A percentile compares a stretch with the other conserved stretches of the same genome.
Conservation (phyloP, 2,113 vertebrate genomes). For the Charina bottae region DNA sequence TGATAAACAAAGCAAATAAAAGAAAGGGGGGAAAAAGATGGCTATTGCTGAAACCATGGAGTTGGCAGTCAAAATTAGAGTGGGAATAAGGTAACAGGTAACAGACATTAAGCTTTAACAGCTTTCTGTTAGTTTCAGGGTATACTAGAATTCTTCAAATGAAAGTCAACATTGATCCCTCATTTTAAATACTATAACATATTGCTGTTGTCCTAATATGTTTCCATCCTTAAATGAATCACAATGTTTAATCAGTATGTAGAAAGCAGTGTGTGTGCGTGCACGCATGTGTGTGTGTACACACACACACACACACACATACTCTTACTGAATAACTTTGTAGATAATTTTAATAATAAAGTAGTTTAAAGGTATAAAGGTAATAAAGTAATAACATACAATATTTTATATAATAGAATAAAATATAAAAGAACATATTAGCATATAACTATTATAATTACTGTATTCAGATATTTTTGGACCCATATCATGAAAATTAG, state of each 20-base stretch:
- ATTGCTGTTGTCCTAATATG: too few species aligned
- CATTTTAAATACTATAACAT: neutral
- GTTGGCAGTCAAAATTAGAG: neutral
- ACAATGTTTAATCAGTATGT: too few species aligned
- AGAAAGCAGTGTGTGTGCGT: too few species aligned
- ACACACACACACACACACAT: neutral
- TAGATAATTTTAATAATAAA: neutral
- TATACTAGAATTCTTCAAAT: neutral
- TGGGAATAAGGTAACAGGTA: neutral
- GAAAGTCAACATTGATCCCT: neutral
- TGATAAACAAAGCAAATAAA: neutral
- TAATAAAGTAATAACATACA: too few species aligned
- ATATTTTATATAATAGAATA: neutral
- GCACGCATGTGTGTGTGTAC: too few species aligned
- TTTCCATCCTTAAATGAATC: neutral
- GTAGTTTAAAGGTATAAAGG: neutral
- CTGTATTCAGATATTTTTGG: neutral
- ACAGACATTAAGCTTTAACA: neutral
- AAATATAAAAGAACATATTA: too few species aligned
- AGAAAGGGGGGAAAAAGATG: neutral
- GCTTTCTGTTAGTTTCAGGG: neutral
- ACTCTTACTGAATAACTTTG: neutral
- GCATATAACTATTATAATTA: neutral
- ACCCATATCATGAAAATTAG: neutral
- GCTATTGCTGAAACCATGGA: neutral